Conservation (phyloP, 2,888 invertebrate species). For the Pherbina coryleti region DNA sequence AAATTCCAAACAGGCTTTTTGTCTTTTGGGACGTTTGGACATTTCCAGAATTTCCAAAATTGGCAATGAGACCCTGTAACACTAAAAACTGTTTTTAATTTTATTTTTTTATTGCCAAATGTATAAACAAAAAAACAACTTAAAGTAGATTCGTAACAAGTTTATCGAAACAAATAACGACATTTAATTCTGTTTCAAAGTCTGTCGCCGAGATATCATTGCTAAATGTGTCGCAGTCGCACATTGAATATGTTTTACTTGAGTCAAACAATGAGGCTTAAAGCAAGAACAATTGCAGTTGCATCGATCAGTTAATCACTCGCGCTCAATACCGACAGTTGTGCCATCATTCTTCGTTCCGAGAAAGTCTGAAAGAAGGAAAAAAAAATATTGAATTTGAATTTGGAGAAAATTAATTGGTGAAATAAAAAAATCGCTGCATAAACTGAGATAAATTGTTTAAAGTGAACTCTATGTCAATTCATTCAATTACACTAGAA, state of each 20-base stretch:
- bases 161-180: conserved; percentile 15
- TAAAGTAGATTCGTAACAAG: conserved; percentile 25
- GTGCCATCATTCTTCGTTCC: conserved; percentile 46
- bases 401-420: neutral
- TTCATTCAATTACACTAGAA: neutral
- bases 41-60: conserved; percentile 44
- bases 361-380: conserved; percentile 16
- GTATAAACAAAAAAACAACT: conserved; percentile 21
- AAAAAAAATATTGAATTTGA: conserved; percentile 12
- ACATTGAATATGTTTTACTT: neutral
- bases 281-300: conserved; percentile 59
- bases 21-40: conserved; percentile 12
- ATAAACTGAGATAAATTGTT: too few relatives aligned
- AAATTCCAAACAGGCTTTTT: conserved; percentile 8
- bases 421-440: neutral
- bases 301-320: conserved; percentile 64
- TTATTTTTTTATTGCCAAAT: conserved; percentile 4
- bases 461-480: too few relatives aligned
- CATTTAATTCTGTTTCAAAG: conserved; percentile 29
- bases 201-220: conserved; percentile 7
- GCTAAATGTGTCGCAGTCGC: neutral
- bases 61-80: conserved; percentile 49
- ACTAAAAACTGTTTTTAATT: conserved; percentile 33
- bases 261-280: conserved; percentile 54
- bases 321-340: conserved; percentile 65